Evolutionary conservation across 2,113 vertebrate species (phyloP).

Genomic region (Melierax canorus): DNA sequence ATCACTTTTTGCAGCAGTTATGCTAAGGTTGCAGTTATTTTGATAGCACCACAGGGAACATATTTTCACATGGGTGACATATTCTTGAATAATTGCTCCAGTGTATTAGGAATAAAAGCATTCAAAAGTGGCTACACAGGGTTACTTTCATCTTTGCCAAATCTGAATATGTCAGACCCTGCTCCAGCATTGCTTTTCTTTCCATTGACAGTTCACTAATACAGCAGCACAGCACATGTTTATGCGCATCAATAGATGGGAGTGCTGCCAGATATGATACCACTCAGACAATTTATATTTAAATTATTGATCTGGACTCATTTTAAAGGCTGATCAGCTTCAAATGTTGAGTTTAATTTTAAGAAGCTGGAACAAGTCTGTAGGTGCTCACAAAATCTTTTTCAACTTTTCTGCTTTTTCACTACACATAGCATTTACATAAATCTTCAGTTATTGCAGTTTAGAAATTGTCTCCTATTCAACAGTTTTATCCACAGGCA

Average conservation of each 20-base stretch:
- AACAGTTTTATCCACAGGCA: neutral
- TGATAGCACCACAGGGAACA: neutral
- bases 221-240: accelerated
- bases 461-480: neutral
- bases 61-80: neutral
- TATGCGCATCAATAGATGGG: neutral
- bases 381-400: neutral
- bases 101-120: neutral
- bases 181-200: neutral
- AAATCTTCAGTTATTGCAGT: neutral
- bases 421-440: accelerated
- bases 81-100: slow-evolving; percentile 12
- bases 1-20: neutral
- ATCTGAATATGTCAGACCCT: neutral
- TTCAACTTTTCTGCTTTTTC: neutral
- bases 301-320: neutral
- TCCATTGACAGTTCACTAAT: neutral
- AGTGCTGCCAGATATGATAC: neutral
- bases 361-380: neutral
- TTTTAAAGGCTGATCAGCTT: neutral
- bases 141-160: neutral
- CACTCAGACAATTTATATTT: neutral
- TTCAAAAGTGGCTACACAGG: neutral
- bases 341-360: neutral
- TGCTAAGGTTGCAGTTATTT: neutral